Evolutionary conservation across 2,113 vertebrate species (phyloP).

Genomic region (Sylvietta virens): DNA sequence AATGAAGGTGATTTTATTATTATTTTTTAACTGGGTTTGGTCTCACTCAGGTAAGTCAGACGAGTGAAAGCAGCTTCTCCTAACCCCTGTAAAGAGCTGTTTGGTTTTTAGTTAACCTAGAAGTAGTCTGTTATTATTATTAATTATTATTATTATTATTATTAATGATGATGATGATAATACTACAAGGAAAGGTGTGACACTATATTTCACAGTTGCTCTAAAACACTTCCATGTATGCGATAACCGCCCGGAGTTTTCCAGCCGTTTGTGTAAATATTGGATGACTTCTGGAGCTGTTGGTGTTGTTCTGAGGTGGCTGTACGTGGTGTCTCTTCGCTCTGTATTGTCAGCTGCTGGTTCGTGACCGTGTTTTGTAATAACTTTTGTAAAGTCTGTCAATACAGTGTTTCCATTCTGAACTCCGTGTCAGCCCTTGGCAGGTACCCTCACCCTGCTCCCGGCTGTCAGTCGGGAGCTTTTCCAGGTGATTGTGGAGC

Average conservation of each 20-base stretch:
- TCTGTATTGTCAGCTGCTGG: slow-evolving; percentile 48
- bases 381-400: slow-evolving; percentile 47
- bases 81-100: slow-evolving; percentile 37
- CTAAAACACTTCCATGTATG: slow-evolving; percentile 11
- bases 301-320: slow-evolving; percentile 41
- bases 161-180: background rate
- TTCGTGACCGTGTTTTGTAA: slow-evolving; percentile 54
- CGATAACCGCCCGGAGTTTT: background rate
- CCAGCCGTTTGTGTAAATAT: slow-evolving; percentile 47
- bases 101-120: slow-evolving; percentile 30
- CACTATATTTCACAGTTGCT: slow-evolving; percentile 47
- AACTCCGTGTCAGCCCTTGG: background rate
- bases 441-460: fast-evolving
- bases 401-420: slow-evolving; percentile 51
- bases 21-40: slow-evolving; percentile 30
- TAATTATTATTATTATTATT: background rate
- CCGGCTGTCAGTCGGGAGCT: fast-evolving
- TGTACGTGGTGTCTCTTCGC: slow-evolving; percentile 44
- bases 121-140: slow-evolving; percentile 14
- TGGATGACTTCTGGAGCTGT: slow-evolving; percentile 20
- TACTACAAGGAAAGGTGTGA: slow-evolving; percentile 14
- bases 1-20: background rate
- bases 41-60: slow-evolving; percentile 41
- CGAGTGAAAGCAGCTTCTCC: slow-evolving; percentile 35
- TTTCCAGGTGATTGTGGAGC: background rate